A percentile compares a stretch with the other conserved stretches of the same genome.
Conservation (phyloP, 2,888 invertebrate genomes). For the Atethmia centrago region DNA sequence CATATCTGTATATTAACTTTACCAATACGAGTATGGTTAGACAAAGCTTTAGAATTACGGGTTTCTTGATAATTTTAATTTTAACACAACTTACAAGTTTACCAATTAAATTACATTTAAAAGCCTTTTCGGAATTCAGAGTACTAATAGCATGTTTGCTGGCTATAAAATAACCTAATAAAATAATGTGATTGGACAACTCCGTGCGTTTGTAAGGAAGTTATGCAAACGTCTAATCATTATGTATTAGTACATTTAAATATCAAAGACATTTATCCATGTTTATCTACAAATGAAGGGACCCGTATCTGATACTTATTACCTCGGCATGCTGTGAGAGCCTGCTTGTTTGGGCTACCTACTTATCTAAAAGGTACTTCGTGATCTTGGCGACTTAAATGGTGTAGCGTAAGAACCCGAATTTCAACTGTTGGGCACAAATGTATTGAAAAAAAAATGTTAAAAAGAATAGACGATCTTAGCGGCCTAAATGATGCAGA, state of each 20-base stretch:
- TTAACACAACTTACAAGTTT: constrained; percentile 61
- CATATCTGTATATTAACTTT: constrained; percentile 26
- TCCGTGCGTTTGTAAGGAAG: constrained; percentile 58
- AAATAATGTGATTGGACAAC: constrained; percentile 64
- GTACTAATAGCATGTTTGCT: constrained; percentile 59
- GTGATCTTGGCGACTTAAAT: constrained; percentile 14
- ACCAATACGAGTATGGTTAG: constrained; percentile 1
- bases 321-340: constrained; percentile 21
- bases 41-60: constrained; percentile 3
- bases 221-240: constrained; percentile 56
- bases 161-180: constrained; percentile 62
- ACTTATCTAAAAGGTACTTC: not conserved
- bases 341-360: constrained; percentile 12
- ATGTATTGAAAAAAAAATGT: not conserved
- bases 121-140: constrained; percentile 44
- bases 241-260: constrained; percentile 58
- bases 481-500: not conserved
- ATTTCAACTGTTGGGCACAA: not conserved
- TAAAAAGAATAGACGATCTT: not conserved
- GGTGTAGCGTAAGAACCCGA: not conserved
- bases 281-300: constrained; percentile 51
- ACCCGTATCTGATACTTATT: constrained; percentile 42
- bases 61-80: constrained; percentile 57
- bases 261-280: constrained; percentile 58
- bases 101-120: constrained; percentile 61